Conservation (phyloP, 2,888 invertebrate species). For the Escarpia spicata region DNA sequence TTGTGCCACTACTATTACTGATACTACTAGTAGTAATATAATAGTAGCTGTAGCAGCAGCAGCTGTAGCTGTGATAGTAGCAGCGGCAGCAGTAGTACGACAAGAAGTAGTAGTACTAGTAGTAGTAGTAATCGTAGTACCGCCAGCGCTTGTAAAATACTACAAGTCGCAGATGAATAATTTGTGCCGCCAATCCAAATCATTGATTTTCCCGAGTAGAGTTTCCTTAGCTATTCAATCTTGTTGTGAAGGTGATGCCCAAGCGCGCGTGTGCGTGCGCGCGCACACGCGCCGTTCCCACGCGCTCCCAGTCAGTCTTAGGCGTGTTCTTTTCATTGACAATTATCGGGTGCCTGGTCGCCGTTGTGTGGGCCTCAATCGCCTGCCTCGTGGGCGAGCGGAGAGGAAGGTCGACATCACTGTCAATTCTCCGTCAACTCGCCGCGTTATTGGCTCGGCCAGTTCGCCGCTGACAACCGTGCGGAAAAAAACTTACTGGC, state of each 20-base stretch:
- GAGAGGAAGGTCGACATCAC: neutral
- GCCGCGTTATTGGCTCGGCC: neutral
- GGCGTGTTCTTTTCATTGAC: neutral
- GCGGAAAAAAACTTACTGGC: neutral
- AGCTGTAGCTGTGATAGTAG: neutral
- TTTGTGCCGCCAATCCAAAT: constrained; percentile 13
- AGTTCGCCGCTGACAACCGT: neutral
- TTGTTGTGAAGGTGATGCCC: neutral
- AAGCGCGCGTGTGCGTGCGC: neutral
- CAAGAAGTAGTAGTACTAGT: neutral
- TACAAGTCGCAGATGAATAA: constrained; percentile 10
- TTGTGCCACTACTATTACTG: neutral
- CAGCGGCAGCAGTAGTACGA: neutral
- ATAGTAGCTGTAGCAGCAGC: neutral
- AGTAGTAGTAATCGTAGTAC: neutral
- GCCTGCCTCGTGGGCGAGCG: neutral
- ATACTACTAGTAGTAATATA: neutral
- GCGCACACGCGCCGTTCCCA: neutral
- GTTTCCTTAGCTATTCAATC: neutral
- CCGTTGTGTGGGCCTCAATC: neutral
- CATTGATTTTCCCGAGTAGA: neutral
- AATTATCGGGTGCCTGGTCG: constrained; percentile 4
- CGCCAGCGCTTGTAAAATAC: neutral
- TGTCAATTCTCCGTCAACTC: neutral
- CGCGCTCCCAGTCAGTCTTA: constrained; percentile 10